A percentile compares a stretch with the other conserved stretches of the same genome.
phyloP scores from a whole-genome alignment of 2,797 vertebrate genomes.

The Miichthys miiuy region DNA sequence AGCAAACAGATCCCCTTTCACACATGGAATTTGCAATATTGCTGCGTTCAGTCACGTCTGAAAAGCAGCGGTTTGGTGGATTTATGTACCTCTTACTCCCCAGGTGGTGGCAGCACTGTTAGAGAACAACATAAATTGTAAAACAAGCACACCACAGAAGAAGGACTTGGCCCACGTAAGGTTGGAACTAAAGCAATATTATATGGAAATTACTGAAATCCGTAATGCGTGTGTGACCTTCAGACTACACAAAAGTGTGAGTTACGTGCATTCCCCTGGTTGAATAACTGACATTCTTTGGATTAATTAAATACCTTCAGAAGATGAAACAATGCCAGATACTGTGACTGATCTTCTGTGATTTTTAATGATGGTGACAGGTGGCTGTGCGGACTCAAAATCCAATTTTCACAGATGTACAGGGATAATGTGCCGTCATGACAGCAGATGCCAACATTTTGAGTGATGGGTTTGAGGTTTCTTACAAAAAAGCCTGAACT shows the following conservation, averaged over 20 bases:
- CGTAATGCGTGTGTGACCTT: too few relatives aligned
- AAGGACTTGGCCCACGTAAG: background rate
- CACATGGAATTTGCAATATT: constrained; percentile 16
- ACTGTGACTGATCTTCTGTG: background rate
- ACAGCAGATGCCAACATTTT: background rate
- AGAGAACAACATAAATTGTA: constrained; percentile 10
- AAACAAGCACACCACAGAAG: constrained; percentile 14
- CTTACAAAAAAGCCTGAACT: too few relatives aligned
- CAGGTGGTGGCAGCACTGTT: background rate
- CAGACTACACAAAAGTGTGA: constrained; percentile 8
- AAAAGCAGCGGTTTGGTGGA: constrained; percentile 1
- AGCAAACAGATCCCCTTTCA: background rate
- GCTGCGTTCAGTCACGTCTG: constrained; percentile 11
- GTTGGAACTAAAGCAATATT: background rate
- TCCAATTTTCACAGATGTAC: too few relatives aligned
- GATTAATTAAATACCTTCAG: background rate
- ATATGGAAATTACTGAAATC: background rate
- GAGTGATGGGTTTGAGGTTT: too few relatives aligned
- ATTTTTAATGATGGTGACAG: background rate
- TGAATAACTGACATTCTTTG: constrained; percentile 1
- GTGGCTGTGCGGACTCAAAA: too few relatives aligned
- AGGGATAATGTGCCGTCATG: too few relatives aligned
- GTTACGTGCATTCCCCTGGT: background rate
- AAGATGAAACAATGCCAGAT: background rate
- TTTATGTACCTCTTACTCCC: constrained; percentile 11